Conservation (phyloP, 2,113 vertebrate species). For the Hippolais icterina region DNA sequence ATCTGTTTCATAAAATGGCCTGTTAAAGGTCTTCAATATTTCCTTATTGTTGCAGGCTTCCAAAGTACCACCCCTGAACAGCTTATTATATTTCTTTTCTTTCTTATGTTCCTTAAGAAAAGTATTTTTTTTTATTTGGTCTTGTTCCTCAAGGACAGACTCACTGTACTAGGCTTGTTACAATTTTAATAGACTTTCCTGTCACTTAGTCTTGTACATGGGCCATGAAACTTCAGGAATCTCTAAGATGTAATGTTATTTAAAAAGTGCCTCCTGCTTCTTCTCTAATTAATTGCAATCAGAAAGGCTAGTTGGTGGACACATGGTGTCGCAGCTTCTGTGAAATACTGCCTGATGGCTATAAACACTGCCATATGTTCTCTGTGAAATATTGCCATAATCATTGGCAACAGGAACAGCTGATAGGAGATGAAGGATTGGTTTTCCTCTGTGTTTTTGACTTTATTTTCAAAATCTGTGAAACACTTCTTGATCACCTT, state of each 20-base stretch:
- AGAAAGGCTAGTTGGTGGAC: conserved; percentile 77
- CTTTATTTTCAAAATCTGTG: conserved; percentile 1
- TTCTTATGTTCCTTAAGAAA: neutral
- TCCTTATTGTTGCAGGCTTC: conserved; percentile 41
- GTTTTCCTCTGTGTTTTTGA: conserved; percentile 24
- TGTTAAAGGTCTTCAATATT: conserved; percentile 28
- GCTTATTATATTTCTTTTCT: neutral
- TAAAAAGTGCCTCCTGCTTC: conserved; percentile 67
- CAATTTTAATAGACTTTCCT: conserved; percentile 44
- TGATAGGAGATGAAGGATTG: conserved; percentile 51
- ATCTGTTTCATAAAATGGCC: conserved; percentile 7
- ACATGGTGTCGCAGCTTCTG: conserved; percentile 74
- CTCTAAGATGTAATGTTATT: conserved; percentile 58
- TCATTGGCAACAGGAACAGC: conserved; percentile 64
- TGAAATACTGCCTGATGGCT: conserved; percentile 78
- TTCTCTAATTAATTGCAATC: conserved; percentile 77
- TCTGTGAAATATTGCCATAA: conserved; percentile 68
- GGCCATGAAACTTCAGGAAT: conserved; percentile 55
- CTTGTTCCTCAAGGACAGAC: conserved; percentile 35
- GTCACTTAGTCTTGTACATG: conserved; percentile 49
- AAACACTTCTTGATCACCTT: conserved; percentile 33
- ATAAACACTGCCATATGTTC: conserved; percentile 78
- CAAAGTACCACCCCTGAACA: neutral
- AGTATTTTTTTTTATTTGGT: neutral
- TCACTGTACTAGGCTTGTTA: neutral